Conservation (phyloP, 2,888 invertebrate genomes). For the Pristionchus japonicus region DNA sequence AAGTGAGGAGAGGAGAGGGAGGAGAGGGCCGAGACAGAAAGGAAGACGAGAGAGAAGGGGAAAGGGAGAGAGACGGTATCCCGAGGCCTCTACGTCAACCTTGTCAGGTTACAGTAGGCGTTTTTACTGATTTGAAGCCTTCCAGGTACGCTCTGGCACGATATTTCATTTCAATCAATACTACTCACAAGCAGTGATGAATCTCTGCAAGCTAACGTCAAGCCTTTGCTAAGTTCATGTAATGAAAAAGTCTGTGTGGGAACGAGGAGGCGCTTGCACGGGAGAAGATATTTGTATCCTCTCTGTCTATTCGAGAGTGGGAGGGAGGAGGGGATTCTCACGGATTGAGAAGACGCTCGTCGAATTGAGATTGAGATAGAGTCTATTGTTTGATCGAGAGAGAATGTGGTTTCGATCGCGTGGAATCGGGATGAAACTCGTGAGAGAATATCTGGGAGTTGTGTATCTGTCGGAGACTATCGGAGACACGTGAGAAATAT, state of each 20-base stretch:
- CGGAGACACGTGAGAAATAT: too few species aligned
- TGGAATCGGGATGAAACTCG: neutral
- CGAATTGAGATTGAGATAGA: neutral
- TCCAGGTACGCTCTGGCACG: neutral
- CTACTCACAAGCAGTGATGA: too few species aligned
- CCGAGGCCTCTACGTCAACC: neutral
- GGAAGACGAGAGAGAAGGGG: neutral
- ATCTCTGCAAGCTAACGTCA: too few species aligned
- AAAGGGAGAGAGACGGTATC: neutral
- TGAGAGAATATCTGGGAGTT: neutral
- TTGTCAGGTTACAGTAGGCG: slow-evolving; percentile 12
- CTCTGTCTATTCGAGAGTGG: neutral
- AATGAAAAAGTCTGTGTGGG: neutral
- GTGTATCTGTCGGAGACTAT: neutral
- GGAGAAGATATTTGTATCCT: slow-evolving; percentile 4
- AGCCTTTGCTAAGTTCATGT: neutral
- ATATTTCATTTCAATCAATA: too few species aligned
- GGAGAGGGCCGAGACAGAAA: too few species aligned
- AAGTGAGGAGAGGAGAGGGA: slow-evolving; percentile 6
- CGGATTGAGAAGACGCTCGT: neutral
- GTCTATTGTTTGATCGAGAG: neutral
- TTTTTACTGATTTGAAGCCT: too few species aligned
- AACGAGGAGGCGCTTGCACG: neutral
- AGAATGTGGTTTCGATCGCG: neutral
- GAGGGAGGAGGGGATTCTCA: neutral